A percentile compares a stretch with the other conserved stretches of the same genome.
These are phyloP conservation scores for Sarcophaga caerulescens DNA, from an alignment of 2,888 invertebrate genomes.

Conservation along the genomic window DNA sequence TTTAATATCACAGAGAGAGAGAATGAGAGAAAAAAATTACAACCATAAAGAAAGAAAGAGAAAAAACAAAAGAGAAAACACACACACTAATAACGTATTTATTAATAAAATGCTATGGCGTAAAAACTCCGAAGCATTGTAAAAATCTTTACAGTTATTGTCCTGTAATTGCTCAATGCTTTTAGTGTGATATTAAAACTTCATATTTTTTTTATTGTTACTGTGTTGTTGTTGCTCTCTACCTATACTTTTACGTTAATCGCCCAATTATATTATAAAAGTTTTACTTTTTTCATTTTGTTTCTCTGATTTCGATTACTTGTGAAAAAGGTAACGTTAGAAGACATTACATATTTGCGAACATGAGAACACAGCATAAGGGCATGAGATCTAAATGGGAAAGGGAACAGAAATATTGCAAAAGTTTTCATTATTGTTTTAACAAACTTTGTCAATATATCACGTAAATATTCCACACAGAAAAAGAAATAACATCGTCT, in stretches of 20 bases:
- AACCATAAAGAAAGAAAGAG: too few species aligned
- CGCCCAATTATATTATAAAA: conserved; percentile 48
- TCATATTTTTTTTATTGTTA: conserved; percentile 28
- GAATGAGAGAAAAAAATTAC: too few species aligned
- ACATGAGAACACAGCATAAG: conserved; percentile 20
- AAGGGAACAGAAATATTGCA: conserved; percentile 31
- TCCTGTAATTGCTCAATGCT: conserved; percentile 45
- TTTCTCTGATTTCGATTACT: conserved; percentile 15
- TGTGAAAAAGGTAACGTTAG: conserved; percentile 20
- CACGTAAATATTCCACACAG: conserved; percentile 6
- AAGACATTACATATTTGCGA: conserved; percentile 36
- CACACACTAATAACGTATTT: too few species aligned
- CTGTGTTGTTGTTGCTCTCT: background rate
- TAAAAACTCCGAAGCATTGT: too few species aligned
- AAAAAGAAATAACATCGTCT: background rate
- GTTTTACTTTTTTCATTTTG: background rate
- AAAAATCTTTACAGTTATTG: conserved; percentile 9
- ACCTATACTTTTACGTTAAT: conserved; percentile 46
- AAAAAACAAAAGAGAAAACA: too few species aligned
- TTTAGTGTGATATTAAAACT: conserved; percentile 42
- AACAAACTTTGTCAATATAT: conserved; percentile 45
- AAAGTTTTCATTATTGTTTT: conserved; percentile 50
- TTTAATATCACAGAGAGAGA: too few species aligned
- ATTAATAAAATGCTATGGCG: too few species aligned
- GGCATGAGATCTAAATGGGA: background rate